A percentile compares a stretch with the other conserved stretches of the same genome.
phyloP scores from a whole-genome alignment of 2,888 invertebrate species.

The Amphipyra berbera region DNA sequence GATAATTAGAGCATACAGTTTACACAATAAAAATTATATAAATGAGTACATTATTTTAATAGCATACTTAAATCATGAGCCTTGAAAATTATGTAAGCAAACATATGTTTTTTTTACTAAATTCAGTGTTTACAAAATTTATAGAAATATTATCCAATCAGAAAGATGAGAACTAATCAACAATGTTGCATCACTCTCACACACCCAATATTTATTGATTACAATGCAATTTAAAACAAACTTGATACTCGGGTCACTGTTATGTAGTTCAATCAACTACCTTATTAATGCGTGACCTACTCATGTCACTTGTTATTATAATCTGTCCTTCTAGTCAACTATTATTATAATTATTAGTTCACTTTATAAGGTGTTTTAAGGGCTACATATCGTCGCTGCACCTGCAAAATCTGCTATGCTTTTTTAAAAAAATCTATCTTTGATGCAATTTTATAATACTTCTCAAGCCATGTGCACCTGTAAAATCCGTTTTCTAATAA shows the following conservation, averaged over 20 bases:
- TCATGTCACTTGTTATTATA: neutral
- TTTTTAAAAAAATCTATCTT: no score
- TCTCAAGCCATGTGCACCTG: no score
- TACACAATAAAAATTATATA: conserved; percentile 13
- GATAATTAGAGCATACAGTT: conserved; percentile 23
- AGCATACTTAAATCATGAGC: neutral
- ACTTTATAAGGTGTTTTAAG: no score
- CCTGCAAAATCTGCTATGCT: no score
- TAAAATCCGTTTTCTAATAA: no score
- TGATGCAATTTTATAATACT: no score
- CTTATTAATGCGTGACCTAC: conserved; percentile 1
- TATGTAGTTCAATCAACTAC: neutral
- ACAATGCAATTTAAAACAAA: conserved; percentile 7
- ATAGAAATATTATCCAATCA: conserved; percentile 1
- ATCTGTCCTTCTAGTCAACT: neutral
- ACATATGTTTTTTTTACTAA: no score
- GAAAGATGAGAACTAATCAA: conserved; percentile 3
- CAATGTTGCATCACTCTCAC: neutral
- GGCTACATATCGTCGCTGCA: no score
- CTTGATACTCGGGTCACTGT: neutral
- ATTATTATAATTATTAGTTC: no score
- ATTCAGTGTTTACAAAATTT: neutral
- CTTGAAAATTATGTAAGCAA: no score
- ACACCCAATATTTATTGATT: conserved; percentile 4
- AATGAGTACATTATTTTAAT: conserved; percentile 2